phyloP scores from a whole-genome alignment of 2,113 vertebrate species.

The Melanocharis versteri region DNA sequence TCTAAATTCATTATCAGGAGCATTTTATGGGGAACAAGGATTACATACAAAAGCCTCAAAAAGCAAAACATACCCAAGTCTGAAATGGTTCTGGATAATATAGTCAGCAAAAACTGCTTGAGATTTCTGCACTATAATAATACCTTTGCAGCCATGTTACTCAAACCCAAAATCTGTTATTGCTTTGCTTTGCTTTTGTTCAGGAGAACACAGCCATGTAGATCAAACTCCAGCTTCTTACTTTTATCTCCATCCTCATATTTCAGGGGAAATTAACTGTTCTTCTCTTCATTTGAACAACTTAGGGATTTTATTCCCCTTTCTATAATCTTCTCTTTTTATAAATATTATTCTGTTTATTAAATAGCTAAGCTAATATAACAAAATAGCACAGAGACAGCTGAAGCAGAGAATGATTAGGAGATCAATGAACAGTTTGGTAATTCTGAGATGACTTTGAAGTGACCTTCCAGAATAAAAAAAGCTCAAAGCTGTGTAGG shows the following conservation, averaged over 20 bases:
- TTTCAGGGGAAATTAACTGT: background rate
- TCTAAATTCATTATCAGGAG: background rate
- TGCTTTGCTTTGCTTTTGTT: background rate
- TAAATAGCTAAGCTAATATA: background rate
- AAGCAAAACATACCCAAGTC: background rate
- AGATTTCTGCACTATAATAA: background rate
- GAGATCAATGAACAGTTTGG: conserved; percentile 42
- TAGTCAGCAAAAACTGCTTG: background rate
- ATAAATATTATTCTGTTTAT: conserved; percentile 4
- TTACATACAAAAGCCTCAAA: background rate
- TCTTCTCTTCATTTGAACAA: background rate
- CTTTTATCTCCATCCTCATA: background rate
- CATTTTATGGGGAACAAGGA: background rate
- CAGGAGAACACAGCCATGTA: background rate
- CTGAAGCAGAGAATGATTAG: conserved; percentile 33
- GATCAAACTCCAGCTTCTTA: background rate
- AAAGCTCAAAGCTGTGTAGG: background rate
- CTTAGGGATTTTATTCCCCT: background rate
- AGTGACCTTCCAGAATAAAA: conserved; percentile 40
- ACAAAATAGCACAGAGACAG: background rate
- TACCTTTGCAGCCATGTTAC: background rate
- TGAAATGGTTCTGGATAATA: background rate
- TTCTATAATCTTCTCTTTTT: background rate
- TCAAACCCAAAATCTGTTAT: background rate
- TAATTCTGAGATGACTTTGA: conserved; percentile 52